Base-by-base conservation (phyloP, 2,113 vertebrate genomes). In the Hyperoodon ampullatus region DNA sequence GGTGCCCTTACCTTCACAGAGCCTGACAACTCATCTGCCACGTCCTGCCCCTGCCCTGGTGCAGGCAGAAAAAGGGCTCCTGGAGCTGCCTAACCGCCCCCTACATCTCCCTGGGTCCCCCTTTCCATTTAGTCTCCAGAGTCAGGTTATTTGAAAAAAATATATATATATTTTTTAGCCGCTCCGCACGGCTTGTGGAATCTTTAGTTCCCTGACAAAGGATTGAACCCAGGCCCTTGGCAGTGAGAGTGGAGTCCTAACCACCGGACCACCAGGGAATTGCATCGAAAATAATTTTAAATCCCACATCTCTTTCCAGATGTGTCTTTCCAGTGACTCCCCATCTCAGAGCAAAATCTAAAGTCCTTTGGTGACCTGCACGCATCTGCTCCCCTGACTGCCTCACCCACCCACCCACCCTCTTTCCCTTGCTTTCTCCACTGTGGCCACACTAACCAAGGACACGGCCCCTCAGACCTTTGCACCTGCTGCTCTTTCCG, bases 381-480 rank as follows among this genome's bases (percentile, higher is more conserved):
- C 19, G 23, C 30, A 15, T 8, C n/a, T 21, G 5, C 2, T 8
- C 26, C 55, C 50, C 53, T 28, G 61, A 26, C 21, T 15, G 44
- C 26, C 18, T 1, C 2, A 0, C 12, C 68, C 1, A 2, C 8
- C 39, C 2, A 0, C 12, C 39, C 4, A 0, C 14, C 8, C 8
- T 12, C 55, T 10, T 24, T n/a, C 24, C 44, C 33, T 21, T 28
- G 60, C 39, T 23, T 3, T 0, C 35, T 61, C 8, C 13, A 39
- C 70, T 19, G 18, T 5, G 10, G 14, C 47, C 1, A 2, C 11
- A 6, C 28, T 4, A 11, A 39, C 24, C 33, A 14, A 19, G 60
- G n/a, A 3, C 30, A 2, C 0, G 4, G 2, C 24, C 15, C 65
- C 16, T 2, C 3, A 24, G 84, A 2, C 11, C 30, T 86, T 10